Conservation (phyloP, 2,888 invertebrate genomes). For the Thymelicus sylvestris region DNA sequence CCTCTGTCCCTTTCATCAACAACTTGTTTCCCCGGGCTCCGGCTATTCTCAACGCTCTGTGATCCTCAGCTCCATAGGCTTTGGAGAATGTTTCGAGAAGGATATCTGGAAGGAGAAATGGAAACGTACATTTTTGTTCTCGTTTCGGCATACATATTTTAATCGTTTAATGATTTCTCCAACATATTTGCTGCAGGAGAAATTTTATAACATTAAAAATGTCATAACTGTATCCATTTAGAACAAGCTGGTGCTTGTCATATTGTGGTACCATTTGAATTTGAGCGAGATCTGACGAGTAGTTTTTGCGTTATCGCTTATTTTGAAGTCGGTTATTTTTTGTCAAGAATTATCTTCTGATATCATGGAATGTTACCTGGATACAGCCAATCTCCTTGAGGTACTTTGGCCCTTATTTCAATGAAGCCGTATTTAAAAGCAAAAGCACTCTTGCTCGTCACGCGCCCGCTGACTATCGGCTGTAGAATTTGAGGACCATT, state of each 20-base stretch:
- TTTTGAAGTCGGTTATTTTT: too few species aligned
- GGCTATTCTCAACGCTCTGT: conserved; percentile 89
- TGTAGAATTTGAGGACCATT: conserved; percentile 82
- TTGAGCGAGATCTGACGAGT: too few species aligned
- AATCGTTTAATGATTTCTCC: too few species aligned
- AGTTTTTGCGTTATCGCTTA: too few species aligned
- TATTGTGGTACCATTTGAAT: too few species aligned
- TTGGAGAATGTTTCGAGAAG: neutral
- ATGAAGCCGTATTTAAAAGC: conserved; percentile 89
- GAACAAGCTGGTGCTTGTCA: too few species aligned
- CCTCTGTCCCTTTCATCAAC: conserved; percentile 54
- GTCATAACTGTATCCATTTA: too few species aligned
- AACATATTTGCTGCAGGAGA: too few species aligned
- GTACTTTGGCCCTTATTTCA: conserved; percentile 88
- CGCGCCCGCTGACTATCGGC: conserved; percentile 86
- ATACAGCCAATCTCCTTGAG: conserved; percentile 89
- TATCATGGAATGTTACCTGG: conserved; percentile 54
- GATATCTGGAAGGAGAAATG: neutral
- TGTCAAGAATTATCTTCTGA: too few species aligned
- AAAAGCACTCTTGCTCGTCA: conserved; percentile 86
- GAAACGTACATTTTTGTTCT: too few species aligned
- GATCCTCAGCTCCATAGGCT: conserved; percentile 50
- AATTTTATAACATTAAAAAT: too few species aligned
- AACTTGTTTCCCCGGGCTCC: conserved; percentile 87
- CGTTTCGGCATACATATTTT: conserved; percentile 24